Base-by-base conservation (phyloP, 2,797 vertebrate species). In the Saxicola maurus region DNA sequence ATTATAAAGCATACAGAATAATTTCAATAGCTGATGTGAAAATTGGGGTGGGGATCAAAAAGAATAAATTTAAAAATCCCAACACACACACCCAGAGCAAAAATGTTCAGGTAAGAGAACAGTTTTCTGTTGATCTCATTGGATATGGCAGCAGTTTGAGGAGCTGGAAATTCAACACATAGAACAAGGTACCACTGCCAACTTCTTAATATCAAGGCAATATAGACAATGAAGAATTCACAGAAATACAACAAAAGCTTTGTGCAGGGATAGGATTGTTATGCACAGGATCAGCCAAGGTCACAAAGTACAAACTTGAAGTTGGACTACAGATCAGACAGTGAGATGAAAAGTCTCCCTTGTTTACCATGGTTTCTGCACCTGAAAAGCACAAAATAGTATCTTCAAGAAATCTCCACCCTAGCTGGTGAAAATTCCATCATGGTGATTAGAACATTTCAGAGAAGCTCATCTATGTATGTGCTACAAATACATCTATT, bases 41-140 rank as follows among this genome's bases (percentile, higher is more conserved):
- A 33, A 71, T 2, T 13, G 10, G 2, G 5, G 3, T 3, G 10
- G 7, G 4, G 2, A 46, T 16, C 4, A 52, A 38, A 35, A 59
- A 48, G 6, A 84, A 13, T 7, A 40, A 40, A n/a, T 30, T 16
- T 9, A 7, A 6, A 40, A 35, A 17, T 0, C 7, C 18, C 23
- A 62, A 35, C 20, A 25, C 6, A 35, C 9, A 46, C 3, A 4
- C 11, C 6, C 18, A 17, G 24, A 30, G 30, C 14, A 80, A 77
- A 83, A 82, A 74, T 0, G 2, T 25, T 81, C 16, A 51, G 13
- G 18, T 71, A 45, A 38, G 23, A 72, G 17, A 76, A 62, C 0
- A 64, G 37, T 40, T 83, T 85, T 80, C 27, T 7, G 7, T 2
- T 38, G 4, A 43, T 35, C 27, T 55, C 3, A 2, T 0, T 78